Evolutionary conservation across 2,797 vertebrate species (phyloP), one percentile per base, ranked within the genome.

Genomic region (Pseudochromis fuscus): DNA sequence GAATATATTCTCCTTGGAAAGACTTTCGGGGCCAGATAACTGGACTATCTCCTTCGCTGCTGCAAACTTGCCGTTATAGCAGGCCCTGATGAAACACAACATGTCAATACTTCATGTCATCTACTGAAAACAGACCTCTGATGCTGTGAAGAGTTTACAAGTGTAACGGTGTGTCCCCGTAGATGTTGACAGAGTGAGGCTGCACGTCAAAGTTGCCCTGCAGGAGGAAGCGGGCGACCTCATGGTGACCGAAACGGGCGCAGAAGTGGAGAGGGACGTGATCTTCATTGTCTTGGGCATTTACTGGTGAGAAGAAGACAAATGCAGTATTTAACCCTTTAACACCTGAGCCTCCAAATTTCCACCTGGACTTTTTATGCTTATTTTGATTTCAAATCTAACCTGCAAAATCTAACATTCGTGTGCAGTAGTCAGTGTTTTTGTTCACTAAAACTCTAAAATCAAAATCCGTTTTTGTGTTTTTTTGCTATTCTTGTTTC

Each of bases 1-100:
- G 93, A 99, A 98, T 79, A 98, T 98, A 38, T 98, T 99, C 87
- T 99, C 98, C 72, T 98, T 98, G n/a, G 93, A 88, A 77, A 98
- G 91, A 55, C 97, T 98, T 67, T 99, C 98, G 31, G 94, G 93
- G 64, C 97, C 96, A 0, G 96, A 95, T 40, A 95, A 85, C 79
- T 96, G 94, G 37, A 98, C 86, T 0, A 99, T 92, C 89, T 96
- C 96, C 83, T 96, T 97, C 60, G 93, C 95, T 0, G 94, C 93
- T 42, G 96, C 95, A 72, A 94, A 94, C 83, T 96, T 97, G 0
- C 97, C 97, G 3, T 94, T 97, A 85, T 98, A 98, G 55, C 96
- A 98, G 4, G 97, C 97, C 21, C 98, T 99, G 85, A 16, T 25
- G 77, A 78, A 18, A 86, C 52, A 85, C 42, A 82, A n/a, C 21